Percentiles rank a stretch among this genome's conserved stretches.
These are phyloP conservation scores for Ptilonorhynchus violaceus DNA, from an alignment of 2,113 vertebrate species.

Conservation along the genomic window DNA sequence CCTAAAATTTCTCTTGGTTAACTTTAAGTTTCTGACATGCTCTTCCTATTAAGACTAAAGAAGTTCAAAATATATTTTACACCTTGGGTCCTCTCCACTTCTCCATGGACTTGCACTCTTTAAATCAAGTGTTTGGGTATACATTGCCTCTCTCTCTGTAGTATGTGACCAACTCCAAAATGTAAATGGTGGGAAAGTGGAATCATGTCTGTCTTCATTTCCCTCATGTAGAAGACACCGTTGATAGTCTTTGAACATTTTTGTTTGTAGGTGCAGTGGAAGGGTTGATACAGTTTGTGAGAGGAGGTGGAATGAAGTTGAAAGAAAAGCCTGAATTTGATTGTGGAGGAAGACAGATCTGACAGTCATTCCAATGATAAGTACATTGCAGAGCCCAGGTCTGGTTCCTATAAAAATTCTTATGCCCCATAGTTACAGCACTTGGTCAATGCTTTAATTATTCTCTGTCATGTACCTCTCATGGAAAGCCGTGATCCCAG, in stretches of 20 bases:
- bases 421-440: background rate
- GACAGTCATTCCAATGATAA: background rate
- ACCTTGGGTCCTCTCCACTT: background rate
- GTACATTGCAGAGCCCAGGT: background rate
- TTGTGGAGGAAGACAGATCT: background rate
- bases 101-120: background rate
- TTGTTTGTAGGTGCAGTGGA: background rate
- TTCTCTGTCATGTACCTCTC: background rate
- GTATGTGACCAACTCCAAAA: background rate
- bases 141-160: background rate
- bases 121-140: background rate
- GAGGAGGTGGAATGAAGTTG: background rate
- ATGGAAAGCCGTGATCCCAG: background rate
- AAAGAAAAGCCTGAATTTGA: background rate
- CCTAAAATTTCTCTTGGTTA: background rate
- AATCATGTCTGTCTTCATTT: background rate
- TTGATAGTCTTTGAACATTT: background rate
- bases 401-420: constrained; percentile 8
- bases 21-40: background rate
- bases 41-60: background rate
- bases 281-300: background rate
- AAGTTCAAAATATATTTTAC: background rate
- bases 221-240: background rate
- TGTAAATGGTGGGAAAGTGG: background rate
- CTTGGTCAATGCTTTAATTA: background rate